Evolutionary conservation across 2,888 invertebrate species (phyloP), one percentile per base, ranked within the genome.

Genomic region (Amorpha juglandis): DNA sequence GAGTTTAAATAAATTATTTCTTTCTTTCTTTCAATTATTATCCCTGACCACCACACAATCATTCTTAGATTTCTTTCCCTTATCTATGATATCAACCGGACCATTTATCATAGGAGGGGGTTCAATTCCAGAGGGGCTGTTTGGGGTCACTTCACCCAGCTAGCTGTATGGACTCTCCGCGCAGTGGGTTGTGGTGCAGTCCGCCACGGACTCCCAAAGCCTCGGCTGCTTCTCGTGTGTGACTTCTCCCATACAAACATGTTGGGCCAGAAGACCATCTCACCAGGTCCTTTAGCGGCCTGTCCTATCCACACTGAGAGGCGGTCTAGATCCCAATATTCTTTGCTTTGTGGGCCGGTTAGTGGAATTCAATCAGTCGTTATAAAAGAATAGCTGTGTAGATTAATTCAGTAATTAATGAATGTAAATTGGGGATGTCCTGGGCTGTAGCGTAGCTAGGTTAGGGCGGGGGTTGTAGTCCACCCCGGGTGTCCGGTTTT

Each of bases 231-330:
- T 52, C 76, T 93, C 0, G 92, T 92, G 33, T 93, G 92, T 50
- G 92, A 93, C 78, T 93, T 90, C 83, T 92, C 92, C 0, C 92
- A 93, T 78, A 93, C 92, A 9, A 92, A 93, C 74, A 92, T 93
- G 92, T 76, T 93, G 67, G 92, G 92, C 0, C 89, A 92, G 73
- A 76, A 80, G 65, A 92, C 92, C 0, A 62, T 92, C 0, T 75
- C 74, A 0, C 79, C 88, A 0, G 92, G 92, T 0, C 71, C 81
- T 0, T 1, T 81, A 47, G 80, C 78, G 0, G 75, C 80, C 0
- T 92, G 92, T 42, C 92, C 92, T 0, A 64, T 75, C 0, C 85
- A 87, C 12, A 88, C 85, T 0, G 74, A 71, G 0, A 72, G 91
- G 35, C 78, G 76, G 33, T 65, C 71, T 0, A 69, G 82, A 38